Conservation (phyloP, 2,888 invertebrate genomes). For the Idaea aversata region DNA sequence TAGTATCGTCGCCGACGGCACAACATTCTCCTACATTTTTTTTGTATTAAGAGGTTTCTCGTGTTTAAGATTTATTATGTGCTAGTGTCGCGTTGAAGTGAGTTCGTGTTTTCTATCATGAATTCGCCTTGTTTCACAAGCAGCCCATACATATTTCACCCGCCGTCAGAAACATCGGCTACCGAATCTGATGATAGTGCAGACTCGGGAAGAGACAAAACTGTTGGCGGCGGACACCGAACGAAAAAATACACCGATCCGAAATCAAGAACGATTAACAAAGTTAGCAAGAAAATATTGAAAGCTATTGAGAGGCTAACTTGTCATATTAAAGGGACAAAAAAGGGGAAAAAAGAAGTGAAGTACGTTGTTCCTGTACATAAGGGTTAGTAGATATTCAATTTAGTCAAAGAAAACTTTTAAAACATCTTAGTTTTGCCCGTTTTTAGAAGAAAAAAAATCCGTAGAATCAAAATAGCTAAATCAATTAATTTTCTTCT, state of each 20-base stretch:
- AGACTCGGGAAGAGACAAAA: slow-evolving; percentile 66
- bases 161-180: slow-evolving; percentile 69
- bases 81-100: slow-evolving; percentile 19
- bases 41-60: slow-evolving; percentile 45
- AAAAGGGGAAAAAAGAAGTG: slow-evolving; percentile 46
- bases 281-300: slow-evolving; percentile 74
- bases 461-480: neutral
- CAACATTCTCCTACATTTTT: slow-evolving; percentile 55
- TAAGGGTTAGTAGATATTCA: slow-evolving; percentile 38
- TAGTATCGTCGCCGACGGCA: slow-evolving; percentile 54
- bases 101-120: slow-evolving; percentile 41
- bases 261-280: slow-evolving; percentile 73
- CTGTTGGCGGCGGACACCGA: slow-evolving; percentile 52
- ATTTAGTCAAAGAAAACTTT: neutral
- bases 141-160: slow-evolving; percentile 70
- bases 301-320: slow-evolving; percentile 70
- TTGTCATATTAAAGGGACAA: slow-evolving; percentile 63
- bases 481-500: neutral
- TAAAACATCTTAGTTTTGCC: neutral
- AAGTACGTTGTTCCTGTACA: slow-evolving; percentile 29
- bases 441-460: neutral
- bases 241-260: slow-evolving; percentile 73
- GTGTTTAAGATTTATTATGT: slow-evolving; percentile 8
- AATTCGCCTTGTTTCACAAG: slow-evolving; percentile 67
- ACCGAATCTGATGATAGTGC: slow-evolving; percentile 72